Base-by-base conservation (phyloP, 23 tunicate species). In the Styela plicata region DNA sequence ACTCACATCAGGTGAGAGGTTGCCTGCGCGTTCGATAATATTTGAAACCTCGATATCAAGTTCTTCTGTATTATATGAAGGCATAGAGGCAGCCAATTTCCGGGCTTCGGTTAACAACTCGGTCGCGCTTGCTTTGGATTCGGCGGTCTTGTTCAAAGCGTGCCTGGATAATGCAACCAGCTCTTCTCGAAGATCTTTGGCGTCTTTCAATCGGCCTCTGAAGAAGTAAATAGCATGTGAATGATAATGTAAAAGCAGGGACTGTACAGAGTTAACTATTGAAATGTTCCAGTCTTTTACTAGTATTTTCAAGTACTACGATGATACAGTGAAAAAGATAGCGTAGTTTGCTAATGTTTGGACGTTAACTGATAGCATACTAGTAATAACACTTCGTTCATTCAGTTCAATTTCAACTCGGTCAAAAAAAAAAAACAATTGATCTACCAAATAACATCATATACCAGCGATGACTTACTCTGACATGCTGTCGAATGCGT, bases 101-200 rank as follows among this genome's bases (percentile, higher is more conserved):
- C 36, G 69, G 25, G 93, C 98, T 53, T 83, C 88, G 22, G 93
- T 88, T 29, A 88, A 85, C 5, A 93, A 73, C 52, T 93, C 87
- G 32, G 98, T 93, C 28, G 98, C 91, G 25, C 88, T 85, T 10
- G 70, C 85, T 69, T 93, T 93, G 32, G 89, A 86, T 13, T 82
- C 73, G 52, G 88, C 79, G 34, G 98, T 83, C 31, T 93, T 82
- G 78, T 81, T 80, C 31, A 79, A 74, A 1, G 84, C 81, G 5
- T 31, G 53, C 1, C 57, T 84, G 22, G 98, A 76, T 34, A 83
- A 87, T 21, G 37, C 63, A 2, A 77, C 10, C 69, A 93, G 76
- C 0, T 93, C 93, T 26, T 88, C 88, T 63, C 93, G 82, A 16
- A 84, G 52, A 0, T 24, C 34, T 20, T 84, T 87, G 31, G 89